Conservation (phyloP, 2,888 invertebrate species). For the Pherbina coryleti region DNA sequence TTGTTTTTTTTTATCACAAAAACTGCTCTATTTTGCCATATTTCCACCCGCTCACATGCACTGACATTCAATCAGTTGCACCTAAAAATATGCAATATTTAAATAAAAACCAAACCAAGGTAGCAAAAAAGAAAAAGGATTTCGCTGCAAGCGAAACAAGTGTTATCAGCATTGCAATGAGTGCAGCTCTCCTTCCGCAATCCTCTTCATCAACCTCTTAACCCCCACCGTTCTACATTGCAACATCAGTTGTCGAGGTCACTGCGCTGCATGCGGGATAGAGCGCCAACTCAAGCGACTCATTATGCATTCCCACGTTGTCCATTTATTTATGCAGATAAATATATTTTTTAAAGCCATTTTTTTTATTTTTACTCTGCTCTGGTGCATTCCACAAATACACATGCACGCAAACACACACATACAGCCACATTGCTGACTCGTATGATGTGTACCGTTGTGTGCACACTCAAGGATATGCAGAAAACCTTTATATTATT, state of each 20-base stretch:
- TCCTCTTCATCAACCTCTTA: background rate
- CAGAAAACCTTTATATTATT: constrained; percentile 6
- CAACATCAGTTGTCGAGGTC: background rate
- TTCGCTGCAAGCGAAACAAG: constrained; percentile 5
- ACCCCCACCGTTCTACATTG: background rate
- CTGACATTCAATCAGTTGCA: constrained; percentile 23
- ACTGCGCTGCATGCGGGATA: background rate
- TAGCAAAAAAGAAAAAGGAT: background rate
- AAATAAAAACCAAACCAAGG: constrained; percentile 23
- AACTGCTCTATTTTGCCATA: background rate
- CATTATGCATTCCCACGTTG: constrained; percentile 36
- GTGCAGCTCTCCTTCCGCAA: background rate
- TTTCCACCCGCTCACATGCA: background rate
- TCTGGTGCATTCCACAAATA: background rate
- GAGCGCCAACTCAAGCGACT: background rate
- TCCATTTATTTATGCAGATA: constrained; percentile 37
- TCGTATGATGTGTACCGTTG: background rate
- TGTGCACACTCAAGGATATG: background rate
- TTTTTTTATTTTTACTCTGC: background rate
- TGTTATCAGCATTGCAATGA: constrained; percentile 1
- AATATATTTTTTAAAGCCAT: constrained; percentile 5
- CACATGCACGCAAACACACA: background rate
- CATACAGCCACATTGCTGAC: background rate
- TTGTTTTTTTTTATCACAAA: background rate
- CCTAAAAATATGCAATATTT: constrained; percentile 29